Evolutionary conservation across 2,888 invertebrate genomes (phyloP), one percentile per base, ranked within the genome.

Genomic region (Dendrolimus houi): DNA sequence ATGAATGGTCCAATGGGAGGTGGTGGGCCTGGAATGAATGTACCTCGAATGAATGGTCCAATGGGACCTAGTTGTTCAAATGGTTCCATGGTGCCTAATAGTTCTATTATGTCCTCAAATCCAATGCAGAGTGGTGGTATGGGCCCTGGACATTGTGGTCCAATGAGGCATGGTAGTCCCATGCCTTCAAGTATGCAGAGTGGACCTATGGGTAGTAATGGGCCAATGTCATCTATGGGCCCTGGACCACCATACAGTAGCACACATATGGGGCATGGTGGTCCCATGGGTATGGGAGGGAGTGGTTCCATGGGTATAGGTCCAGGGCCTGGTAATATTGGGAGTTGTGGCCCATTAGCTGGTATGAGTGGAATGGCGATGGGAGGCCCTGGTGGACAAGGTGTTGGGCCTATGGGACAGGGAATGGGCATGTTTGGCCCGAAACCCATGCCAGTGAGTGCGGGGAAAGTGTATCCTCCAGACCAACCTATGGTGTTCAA

Each of bases 401-500:
- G 86, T 42, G 89, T 90, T 13, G 92, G 92, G n/a, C 92, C 92
- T 3, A 92, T 93, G 88, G 92, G 93, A 0, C 91, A 87, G 71
- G 83, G 85, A n/a, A 93, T 91, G 91, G 85, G 90, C 9, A 91
- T 91, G 91, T 91, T 94, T 92, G 95, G 95, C 42, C 95, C 96
- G 2, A 97, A 96, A 81, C 97, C 97, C 12, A 96, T 97, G 95
- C 96, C 97, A 68, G 96, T 97, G 62, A 96, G 96, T 79, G 96
- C 97, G 56, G 96, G 96, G 55, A 96, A 97, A 92, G 95, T 97
- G 61, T 99, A 99, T 87, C 98, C 98, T 54, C 96, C 96, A 7
- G 97, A 98, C 80, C 98, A 98, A 81, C 96, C 98, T 0, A 98
- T 98, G 98, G 97, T 99, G 63, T 98, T 98, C 82, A 99, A 99